Conservation (phyloP, 1,140 invertebrate species). For the Melitaea cinxia region DNA sequence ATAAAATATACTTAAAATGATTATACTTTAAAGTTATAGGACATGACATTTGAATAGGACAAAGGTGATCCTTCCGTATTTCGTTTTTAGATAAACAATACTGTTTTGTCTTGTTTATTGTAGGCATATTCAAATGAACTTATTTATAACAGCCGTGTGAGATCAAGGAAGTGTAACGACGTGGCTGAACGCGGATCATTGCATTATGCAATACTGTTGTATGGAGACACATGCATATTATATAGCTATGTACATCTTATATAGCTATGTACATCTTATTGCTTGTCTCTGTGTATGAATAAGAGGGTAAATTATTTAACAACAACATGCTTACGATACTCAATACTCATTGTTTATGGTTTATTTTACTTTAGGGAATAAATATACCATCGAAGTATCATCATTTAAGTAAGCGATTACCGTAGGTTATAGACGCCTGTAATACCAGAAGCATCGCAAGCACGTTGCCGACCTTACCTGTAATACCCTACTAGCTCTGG, state of each 20-base stretch:
- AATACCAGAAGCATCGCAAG: too few species aligned
- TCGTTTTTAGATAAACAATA: not conserved
- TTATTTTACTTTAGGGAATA: too few species aligned
- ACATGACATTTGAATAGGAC: not conserved
- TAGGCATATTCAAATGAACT: slow-evolving; percentile 5
- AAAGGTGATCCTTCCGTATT: not conserved
- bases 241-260: slow-evolving; percentile 5
- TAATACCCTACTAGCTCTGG: too few species aligned
- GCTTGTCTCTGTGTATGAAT: not conserved
- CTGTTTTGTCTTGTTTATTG: not conserved
- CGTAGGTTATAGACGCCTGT: too few species aligned
- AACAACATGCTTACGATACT: too few species aligned
- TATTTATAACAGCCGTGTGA: slow-evolving; percentile 6
- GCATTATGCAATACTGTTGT: slow-evolving; percentile 15
- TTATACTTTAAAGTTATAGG: not conserved
- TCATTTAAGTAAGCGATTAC: too few species aligned
- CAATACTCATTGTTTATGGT: too few species aligned
- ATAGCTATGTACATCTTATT: slow-evolving; percentile 6
- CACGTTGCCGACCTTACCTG: too few species aligned
- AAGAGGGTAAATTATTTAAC: not conserved
- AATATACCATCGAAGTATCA: too few species aligned
- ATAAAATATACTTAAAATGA: not conserved
- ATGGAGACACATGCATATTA: slow-evolving; percentile 1
- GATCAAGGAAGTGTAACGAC: slow-evolving; percentile 11
- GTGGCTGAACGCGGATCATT: slow-evolving; percentile 16